These are phyloP conservation scores for Syngnathus acus DNA, from an alignment of 2,797 vertebrate species.

Conservation along the genomic window DNA sequence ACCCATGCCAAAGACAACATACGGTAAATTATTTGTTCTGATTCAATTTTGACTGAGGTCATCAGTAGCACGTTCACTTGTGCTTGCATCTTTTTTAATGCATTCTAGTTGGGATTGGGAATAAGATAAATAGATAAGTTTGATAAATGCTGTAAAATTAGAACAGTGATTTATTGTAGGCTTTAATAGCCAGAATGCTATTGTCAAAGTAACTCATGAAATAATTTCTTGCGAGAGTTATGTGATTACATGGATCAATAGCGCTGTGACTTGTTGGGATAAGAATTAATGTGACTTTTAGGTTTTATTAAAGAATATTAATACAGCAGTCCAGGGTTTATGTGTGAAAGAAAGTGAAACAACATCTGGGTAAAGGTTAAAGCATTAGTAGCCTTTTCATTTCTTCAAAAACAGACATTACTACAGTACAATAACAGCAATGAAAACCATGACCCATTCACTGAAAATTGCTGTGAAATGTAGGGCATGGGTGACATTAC, in stretches of 20 bases:
- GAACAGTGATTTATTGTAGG: background rate
- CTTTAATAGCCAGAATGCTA: background rate
- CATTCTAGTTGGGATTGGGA: background rate
- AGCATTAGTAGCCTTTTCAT: slow-evolving; percentile 32
- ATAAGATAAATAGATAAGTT: background rate
- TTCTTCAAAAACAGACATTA: slow-evolving; percentile 30
- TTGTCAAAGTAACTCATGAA: background rate
- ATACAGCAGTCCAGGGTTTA: background rate
- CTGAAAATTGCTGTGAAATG: slow-evolving; percentile 37
- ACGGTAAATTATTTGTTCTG: background rate
- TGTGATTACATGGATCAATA: background rate
- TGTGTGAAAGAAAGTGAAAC: slow-evolving; percentile 11
- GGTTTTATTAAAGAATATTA: background rate
- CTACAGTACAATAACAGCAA: slow-evolving; percentile 48
- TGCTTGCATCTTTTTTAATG: background rate
- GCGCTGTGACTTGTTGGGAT: background rate
- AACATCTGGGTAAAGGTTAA: slow-evolving; percentile 31
- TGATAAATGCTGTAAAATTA: background rate
- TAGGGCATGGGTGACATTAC: slow-evolving; percentile 19
- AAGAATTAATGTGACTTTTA: background rate
- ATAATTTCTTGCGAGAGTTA: background rate
- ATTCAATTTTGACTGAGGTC: background rate
- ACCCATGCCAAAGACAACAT: background rate
- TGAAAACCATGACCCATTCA: slow-evolving; percentile 36
- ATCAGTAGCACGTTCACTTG: background rate